A percentile compares a stretch with the other conserved stretches of the same genome.
Conservation (phyloP, 2,888 invertebrate species). For the Acrocera orbiculus region DNA sequence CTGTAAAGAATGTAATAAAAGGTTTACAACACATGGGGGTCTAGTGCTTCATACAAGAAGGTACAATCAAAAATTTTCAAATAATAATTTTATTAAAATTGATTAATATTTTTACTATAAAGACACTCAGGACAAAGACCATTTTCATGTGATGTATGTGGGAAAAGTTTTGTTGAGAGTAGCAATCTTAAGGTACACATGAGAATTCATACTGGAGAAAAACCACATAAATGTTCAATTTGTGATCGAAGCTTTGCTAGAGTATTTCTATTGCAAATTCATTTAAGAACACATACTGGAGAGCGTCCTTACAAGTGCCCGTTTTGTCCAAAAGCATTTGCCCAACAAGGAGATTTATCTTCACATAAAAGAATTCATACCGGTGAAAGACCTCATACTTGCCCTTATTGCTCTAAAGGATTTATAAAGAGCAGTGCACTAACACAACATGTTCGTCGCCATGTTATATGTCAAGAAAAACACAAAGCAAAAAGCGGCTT, state of each 20-base stretch:
- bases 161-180: slow-evolving; percentile 21
- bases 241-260: slow-evolving; percentile 23
- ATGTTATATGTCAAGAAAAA: no score
- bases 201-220: slow-evolving; percentile 23
- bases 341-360: slow-evolving; percentile 14
- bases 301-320: slow-evolving; percentile 15
- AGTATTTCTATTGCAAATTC: slow-evolving; percentile 22
- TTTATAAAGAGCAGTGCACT: slow-evolving; percentile 14
- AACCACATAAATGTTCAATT: slow-evolving; percentile 22
- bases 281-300: slow-evolving; percentile 34
- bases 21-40: slow-evolving; percentile 12
- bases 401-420: slow-evolving; percentile 11
- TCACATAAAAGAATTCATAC: slow-evolving; percentile 14
- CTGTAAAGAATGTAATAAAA: slow-evolving; percentile 9
- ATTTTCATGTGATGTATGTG: slow-evolving; percentile 19
- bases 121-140: slow-evolving; percentile 1
- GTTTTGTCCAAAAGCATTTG: slow-evolving; percentile 13
- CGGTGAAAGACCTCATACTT: slow-evolving; percentile 14
- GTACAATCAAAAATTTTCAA: neutral
- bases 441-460: slow-evolving; percentile 12
- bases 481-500: no score
- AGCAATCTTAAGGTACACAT: slow-evolving; percentile 24
- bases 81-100: no score
- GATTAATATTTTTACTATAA: neutral
- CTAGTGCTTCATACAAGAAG: slow-evolving; percentile 10